Evolutionary conservation across 1,140 invertebrate species (phyloP), one percentile per base, ranked within the genome.

Genomic region (Ceratitis capitata): DNA sequence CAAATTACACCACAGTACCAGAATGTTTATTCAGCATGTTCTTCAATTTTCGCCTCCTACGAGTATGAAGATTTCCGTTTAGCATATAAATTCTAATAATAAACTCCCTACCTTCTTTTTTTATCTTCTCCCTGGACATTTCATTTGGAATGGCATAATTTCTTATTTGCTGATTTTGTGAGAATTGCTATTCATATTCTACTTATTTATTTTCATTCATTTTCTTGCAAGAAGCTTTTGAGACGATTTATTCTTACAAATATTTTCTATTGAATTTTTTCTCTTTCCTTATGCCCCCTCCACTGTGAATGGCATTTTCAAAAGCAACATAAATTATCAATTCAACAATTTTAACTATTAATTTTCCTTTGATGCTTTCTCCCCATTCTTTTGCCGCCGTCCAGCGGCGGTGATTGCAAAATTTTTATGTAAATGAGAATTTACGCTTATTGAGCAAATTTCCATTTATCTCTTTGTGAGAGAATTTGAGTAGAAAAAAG

Each of bases 351-450:
- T 32, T 29, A 85, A 42, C 35, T 85, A 69, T 39, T 49, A 51
- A 42, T 49, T 49, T 74, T 29, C n/a, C 45, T 45, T 58, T 84
- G 32, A 84, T 58, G 1, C 23, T 23, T 84, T 64, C 35, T 84
- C 47, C 32, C 16, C 82, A 32, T 56, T 83, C 45, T n/a, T 10
- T 83, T 35, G 47, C 32, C 29, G 82, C 32, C 29, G 82, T 78
- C 39, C 69, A 23, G n/a, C n/a, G 2, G 69, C 58, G 47, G 26
- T 83, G 53, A 74, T 51, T 35, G 64, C 26, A 51, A n/a, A n/a
- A 85, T 85, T 85, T 85, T 74, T 61, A 85, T 85, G 61, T 32
- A 85, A 85, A 85, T 85, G 84, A 85, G 74, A 85, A 85, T 85
- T 85, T 85, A 64, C 64, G 84, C 84, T 85, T 69, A 85, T 85